Base-by-base conservation (phyloP, 2,797 vertebrate species). In the Hemibagrus guttatus region DNA sequence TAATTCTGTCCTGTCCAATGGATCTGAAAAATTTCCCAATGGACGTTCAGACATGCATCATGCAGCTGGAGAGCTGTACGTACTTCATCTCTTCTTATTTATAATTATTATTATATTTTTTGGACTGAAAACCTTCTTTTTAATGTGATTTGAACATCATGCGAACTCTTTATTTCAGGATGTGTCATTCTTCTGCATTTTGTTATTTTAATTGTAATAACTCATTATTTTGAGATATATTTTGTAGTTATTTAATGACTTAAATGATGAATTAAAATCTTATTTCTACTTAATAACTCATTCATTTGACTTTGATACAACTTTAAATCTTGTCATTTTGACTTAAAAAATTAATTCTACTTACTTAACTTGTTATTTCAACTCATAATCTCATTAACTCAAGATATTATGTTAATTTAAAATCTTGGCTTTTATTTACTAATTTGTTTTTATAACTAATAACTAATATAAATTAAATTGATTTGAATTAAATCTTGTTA, bases 1-100 rank as follows among this genome's bases (percentile, higher is more conserved):
- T 99, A 90, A 99, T 97, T 83, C 95, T 99, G 90, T 99, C 98
- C 26, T 99, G 98, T 92, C 98, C 98, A 1, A 99, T 99, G 98
- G 98, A 99, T 91, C 94, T 99, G 92, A 99, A 99, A 96, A 99
- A 99, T 94, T 99, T 99, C 91, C 98, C 98, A 0, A 99, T 99
- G 98, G 98, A 99, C 86, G 96, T 97, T n/a, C 98, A 99, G 92
- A 99, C 98, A 0, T 99, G 98, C 83, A 98, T 97, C 0, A 99
- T 99, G 98, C 98, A 99, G 87, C 94, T 99, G 89, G 98, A 99
- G 88, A 99, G 98, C 88, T 99, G 98, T 99, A 94, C 96, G 98
- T 95, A 81, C 75, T 0, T 9, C n/a, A 1, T 12, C 11, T 49
- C 3, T 64, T 49, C 1, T 64, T 80, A 49, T 75, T 49, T 8